Conservation (phyloP, 2,888 invertebrate species). For the Epinotia nisella region DNA sequence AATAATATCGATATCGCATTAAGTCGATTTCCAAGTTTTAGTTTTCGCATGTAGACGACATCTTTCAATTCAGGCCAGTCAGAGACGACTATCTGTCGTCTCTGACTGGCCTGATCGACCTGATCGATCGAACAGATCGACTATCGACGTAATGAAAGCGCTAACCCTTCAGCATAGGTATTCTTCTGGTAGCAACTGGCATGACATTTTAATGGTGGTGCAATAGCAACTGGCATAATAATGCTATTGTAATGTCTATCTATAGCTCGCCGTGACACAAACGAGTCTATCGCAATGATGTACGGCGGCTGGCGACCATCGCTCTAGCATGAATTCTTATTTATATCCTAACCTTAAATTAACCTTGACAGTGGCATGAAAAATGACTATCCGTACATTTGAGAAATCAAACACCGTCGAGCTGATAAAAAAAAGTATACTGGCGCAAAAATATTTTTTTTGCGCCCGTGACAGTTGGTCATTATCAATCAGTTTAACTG, state of each 20-base stretch:
- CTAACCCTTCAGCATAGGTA: neutral
- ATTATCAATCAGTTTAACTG: constrained; percentile 82
- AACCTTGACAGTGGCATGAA: constrained; percentile 83
- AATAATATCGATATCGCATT: too few species aligned
- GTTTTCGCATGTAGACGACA: too few species aligned
- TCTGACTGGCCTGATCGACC: too few species aligned
- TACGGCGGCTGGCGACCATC: constrained; percentile 64
- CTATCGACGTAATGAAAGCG: neutral
- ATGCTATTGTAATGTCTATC: constrained; percentile 55
- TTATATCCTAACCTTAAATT: constrained; percentile 82
- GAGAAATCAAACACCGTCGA: constrained; percentile 71
- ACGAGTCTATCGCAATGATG: constrained; percentile 55
- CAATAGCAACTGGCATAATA: constrained; percentile 50
- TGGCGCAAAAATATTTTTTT: constrained; percentile 73
- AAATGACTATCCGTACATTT: constrained; percentile 71
- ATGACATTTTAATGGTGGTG: constrained; percentile 42
- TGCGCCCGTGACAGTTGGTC: constrained; percentile 77
- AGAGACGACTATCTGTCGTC: neutral
- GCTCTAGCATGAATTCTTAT: constrained; percentile 62
- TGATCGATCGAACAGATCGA: too few species aligned
- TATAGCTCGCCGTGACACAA: constrained; percentile 54
- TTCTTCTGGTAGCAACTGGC: neutral
- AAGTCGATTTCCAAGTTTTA: too few species aligned
- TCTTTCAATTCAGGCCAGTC: neutral
- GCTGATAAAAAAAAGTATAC: constrained; percentile 59